Base-by-base conservation (phyloP, 2,113 vertebrate species). In the Dasypus novemcinctus region DNA sequence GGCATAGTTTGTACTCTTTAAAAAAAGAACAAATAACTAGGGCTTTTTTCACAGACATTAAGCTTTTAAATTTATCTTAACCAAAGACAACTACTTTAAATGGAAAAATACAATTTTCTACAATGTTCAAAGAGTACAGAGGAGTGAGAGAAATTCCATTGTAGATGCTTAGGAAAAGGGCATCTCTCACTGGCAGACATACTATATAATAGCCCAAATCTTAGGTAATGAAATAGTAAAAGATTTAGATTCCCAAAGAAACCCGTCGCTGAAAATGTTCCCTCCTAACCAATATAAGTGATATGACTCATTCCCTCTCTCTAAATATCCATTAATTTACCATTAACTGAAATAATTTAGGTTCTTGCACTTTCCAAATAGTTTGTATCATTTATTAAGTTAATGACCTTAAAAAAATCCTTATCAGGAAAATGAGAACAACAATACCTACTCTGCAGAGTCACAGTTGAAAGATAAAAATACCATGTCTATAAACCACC, bases 271-370 rank as follows among this genome's bases (percentile, higher is more conserved):
- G 31, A 83, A 95, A 91, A 63, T 36, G 74, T 4, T 78, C 1
- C 7, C 7, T 38, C 31, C 41, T 43, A 80, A 43, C 5, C 21
- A 59, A 74, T 79, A 90, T 79, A 83, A 74, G 46, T 54, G 4
- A 52, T 29, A 63, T n/a, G 31, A 4, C 27, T 79, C 31, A 83
- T 69, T 69, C 31, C 1, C 18, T 83, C 17, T 94, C 3, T 25
- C 12, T 81, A 38, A 31, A 17, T 84, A n/a, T 13, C 29, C 14
- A 20, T 86, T 57, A 57, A 78, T 33, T 85, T 82, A 69, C 27
- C 5, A 57, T 84, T 84, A 91, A 86, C 11, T 69, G 36, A 87
- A 75, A 95, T 87, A 69, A 91, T 87, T 91, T 64, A 46, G 33
- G 66, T 75, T 75, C 75, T 23, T 93, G 23, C 1, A 0, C 20